Evolutionary conservation across 2,888 invertebrate species (phyloP).

Genomic region (Neocrepidodera transversa): DNA sequence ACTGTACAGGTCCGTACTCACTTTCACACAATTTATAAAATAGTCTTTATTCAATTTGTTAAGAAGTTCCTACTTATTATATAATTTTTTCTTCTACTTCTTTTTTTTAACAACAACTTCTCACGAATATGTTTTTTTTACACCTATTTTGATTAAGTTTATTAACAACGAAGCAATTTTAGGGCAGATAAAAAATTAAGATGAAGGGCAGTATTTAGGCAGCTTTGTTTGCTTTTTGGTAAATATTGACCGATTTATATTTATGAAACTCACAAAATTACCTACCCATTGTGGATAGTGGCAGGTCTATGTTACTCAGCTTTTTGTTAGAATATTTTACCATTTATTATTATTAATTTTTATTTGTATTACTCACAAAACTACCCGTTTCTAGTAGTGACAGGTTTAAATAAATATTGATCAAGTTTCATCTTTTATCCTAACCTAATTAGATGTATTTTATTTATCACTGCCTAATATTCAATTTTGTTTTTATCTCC

Average conservation of each 20-base stretch:
- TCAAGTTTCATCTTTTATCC: too few species aligned
- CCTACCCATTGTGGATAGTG: too few species aligned
- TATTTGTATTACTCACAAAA: neutral
- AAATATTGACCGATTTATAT: neutral
- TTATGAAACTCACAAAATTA: too few species aligned
- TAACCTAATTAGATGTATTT: too few species aligned
- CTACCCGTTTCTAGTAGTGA: neutral
- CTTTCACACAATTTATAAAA: constrained; percentile 56
- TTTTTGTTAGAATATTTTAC: too few species aligned
- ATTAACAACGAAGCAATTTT: constrained; percentile 32
- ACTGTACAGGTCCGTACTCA: constrained; percentile 36
- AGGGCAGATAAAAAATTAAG: constrained; percentile 26
- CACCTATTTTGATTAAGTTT: constrained; percentile 30
- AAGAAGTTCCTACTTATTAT: constrained; percentile 51
- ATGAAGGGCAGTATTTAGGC: constrained; percentile 38
- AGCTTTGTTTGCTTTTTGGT: constrained; percentile 20
- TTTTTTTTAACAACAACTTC: constrained; percentile 29
- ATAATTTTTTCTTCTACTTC: constrained; percentile 29
- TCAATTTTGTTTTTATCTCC: too few species aligned
- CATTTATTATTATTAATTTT: neutral
- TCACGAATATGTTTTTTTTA: constrained; percentile 19
- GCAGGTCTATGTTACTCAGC: too few species aligned
- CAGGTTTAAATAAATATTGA: neutral
- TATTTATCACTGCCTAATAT: too few species aligned
- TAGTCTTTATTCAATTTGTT: constrained; percentile 58